These are phyloP conservation scores for Heteromormyrus szaboi DNA, from an alignment of 2,797 vertebrate species.

Conservation along the genomic window DNA sequence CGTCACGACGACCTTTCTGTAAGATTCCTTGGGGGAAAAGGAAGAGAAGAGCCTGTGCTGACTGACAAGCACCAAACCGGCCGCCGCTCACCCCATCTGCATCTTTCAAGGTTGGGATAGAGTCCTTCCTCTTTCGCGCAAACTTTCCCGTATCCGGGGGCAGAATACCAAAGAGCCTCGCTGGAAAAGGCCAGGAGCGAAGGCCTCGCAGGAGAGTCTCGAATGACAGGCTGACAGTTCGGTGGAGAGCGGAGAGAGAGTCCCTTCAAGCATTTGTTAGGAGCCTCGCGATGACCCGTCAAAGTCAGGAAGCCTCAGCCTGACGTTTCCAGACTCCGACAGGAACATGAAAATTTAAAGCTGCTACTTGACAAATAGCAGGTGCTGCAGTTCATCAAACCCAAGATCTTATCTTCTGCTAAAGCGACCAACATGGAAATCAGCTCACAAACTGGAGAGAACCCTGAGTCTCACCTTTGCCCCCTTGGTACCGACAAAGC, in stretches of 20 bases:
- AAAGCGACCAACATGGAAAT: not conserved
- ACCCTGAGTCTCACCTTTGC: constrained; percentile 61
- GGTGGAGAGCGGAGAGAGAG: constrained; percentile 17
- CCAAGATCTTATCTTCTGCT: not conserved
- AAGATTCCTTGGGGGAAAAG: not conserved
- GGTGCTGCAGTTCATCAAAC: not conserved
- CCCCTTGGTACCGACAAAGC: constrained; percentile 67
- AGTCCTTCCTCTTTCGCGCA: not conserved
- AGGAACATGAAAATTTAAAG: constrained; percentile 33
- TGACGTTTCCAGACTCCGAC: not conserved
- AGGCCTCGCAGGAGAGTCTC: not conserved
- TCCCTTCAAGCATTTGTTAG: constrained; percentile 17
- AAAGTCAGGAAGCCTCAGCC: constrained; percentile 30
- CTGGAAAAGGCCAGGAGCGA: not conserved
- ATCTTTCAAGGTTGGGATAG: not conserved
- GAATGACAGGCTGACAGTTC: constrained; percentile 22
- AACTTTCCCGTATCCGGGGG: not conserved
- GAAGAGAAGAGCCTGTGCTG: not conserved
- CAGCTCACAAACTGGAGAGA: not conserved
- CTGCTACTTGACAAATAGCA: not conserved
- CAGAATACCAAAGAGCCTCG: constrained; percentile 5
- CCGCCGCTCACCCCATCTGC: not conserved
- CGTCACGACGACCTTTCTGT: too few relatives aligned
- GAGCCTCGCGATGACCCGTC: constrained; percentile 18
- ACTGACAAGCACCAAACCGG: not conserved